A percentile compares a stretch with the other conserved stretches of the same genome.
Evolutionary conservation across 2,888 invertebrate species (phyloP).

Genomic region (Chaetogeoica ovagalla): DNA sequence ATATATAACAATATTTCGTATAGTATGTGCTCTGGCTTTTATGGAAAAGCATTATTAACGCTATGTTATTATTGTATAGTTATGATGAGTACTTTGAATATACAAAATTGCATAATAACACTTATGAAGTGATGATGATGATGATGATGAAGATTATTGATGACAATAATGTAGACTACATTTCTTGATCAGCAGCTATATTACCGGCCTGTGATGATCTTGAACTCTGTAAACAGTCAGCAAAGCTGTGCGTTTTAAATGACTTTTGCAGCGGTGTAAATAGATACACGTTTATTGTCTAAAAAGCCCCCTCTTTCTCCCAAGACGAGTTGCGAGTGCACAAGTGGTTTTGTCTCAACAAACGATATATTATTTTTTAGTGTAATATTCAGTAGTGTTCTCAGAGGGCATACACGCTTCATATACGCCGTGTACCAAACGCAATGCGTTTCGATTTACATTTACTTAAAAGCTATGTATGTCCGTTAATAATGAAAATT

Average conservation of each 20-base stretch:
- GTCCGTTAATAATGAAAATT: too few relatives aligned
- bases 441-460: too few relatives aligned
- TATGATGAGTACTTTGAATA: slow-evolving; percentile 28
- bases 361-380: too few relatives aligned
- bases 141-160: slow-evolving; percentile 9
- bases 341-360: too few relatives aligned
- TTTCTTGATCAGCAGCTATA: slow-evolving; percentile 47
- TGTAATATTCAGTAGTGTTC: too few relatives aligned
- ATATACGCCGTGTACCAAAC: too few relatives aligned
- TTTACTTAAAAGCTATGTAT: too few relatives aligned
- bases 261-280: too few relatives aligned
- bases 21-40: slow-evolving; percentile 36
- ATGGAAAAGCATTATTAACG: slow-evolving; percentile 35
- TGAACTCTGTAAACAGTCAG: slow-evolving; percentile 45
- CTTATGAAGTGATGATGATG: slow-evolving; percentile 27
- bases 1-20: not conserved
- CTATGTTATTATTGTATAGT: slow-evolving; percentile 35
- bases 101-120: slow-evolving; percentile 22
- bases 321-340: too few relatives aligned
- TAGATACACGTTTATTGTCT: too few relatives aligned
- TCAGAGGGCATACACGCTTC: too few relatives aligned
- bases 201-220: slow-evolving; percentile 47
- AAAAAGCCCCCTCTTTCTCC: too few relatives aligned
- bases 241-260: slow-evolving; percentile 49
- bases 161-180: slow-evolving; percentile 28